A percentile compares a stretch with the other conserved stretches of the same genome.
phyloP scores from a whole-genome alignment of 2,888 invertebrate species.

The Scotopteryx bipunctaria region DNA sequence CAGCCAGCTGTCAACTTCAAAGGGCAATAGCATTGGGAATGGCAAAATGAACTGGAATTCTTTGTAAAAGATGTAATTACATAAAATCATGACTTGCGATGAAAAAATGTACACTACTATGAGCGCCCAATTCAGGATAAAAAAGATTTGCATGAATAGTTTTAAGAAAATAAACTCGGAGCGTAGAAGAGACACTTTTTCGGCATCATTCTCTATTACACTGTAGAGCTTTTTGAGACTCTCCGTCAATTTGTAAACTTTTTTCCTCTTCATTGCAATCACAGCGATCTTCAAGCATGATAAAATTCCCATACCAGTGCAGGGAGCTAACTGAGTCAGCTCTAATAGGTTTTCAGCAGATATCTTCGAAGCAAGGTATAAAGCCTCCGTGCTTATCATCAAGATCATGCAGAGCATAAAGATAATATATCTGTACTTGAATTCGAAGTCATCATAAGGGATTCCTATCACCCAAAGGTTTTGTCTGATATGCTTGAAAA shows the following conservation, averaged over 20 bases:
- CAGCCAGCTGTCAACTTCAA: slow-evolving; percentile 55
- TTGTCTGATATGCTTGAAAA: slow-evolving; percentile 55
- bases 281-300: slow-evolving; percentile 53
- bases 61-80: slow-evolving; percentile 47
- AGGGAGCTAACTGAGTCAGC: slow-evolving; percentile 61
- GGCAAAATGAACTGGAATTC: slow-evolving; percentile 54
- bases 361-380: slow-evolving; percentile 55
- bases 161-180: slow-evolving; percentile 51
- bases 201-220: slow-evolving; percentile 43
- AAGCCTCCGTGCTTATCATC: slow-evolving; percentile 47
- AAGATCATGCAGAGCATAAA: slow-evolving; percentile 37
- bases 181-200: slow-evolving; percentile 46
- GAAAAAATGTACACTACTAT: slow-evolving; percentile 68
- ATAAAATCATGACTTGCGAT: slow-evolving; percentile 53
- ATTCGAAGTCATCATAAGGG: slow-evolving; percentile 45
- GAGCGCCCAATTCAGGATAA: slow-evolving; percentile 58
- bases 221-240: slow-evolving; percentile 48
- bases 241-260: slow-evolving; percentile 50
- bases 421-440: slow-evolving; percentile 47
- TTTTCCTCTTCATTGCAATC: slow-evolving; percentile 41
- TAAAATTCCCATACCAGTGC: slow-evolving; percentile 53
- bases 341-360: slow-evolving; percentile 60
- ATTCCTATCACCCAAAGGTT: slow-evolving; percentile 59
- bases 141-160: slow-evolving; percentile 58
- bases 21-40: slow-evolving; percentile 61